Conservation (phyloP, 1,140 invertebrate species). For the Babylonia areolata region DNA sequence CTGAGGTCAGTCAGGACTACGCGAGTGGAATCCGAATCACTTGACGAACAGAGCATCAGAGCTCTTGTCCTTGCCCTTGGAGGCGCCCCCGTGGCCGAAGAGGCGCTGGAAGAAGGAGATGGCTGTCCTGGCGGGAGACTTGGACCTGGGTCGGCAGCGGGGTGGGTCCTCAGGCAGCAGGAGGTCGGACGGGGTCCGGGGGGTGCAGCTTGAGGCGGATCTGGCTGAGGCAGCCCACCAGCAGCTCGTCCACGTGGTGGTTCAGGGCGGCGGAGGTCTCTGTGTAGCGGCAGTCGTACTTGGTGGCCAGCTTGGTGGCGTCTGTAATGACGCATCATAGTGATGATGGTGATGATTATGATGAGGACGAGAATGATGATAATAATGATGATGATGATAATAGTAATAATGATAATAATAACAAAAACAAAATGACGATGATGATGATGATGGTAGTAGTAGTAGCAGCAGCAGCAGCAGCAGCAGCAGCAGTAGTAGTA, state of each 20-base stretch:
- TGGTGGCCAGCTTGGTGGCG: constrained; percentile 17
- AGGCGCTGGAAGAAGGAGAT: constrained; percentile 54
- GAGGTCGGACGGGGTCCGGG: background rate
- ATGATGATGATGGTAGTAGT: too few relatives aligned
- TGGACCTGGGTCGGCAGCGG: constrained; percentile 36
- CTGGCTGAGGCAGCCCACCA: constrained; percentile 85
- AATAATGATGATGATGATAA: too few relatives aligned
- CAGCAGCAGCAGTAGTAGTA: constrained; percentile 36
- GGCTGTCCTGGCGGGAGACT: constrained; percentile 39
- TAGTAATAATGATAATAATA: too few relatives aligned
- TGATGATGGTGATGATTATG: too few relatives aligned
- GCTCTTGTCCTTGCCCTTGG: constrained; percentile 55
- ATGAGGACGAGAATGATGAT: too few relatives aligned
- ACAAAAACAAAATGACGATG: too few relatives aligned
- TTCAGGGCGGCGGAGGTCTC: constrained; percentile 88
- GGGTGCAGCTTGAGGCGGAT: constrained; percentile 70
- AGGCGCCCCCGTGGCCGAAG: constrained; percentile 43
- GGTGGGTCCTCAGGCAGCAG: constrained; percentile 10
- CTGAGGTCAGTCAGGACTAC: too few relatives aligned
- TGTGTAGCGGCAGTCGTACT: constrained; percentile 84
- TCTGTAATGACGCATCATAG: too few relatives aligned
- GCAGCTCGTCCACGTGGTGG: constrained; percentile 88
- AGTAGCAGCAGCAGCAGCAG: constrained; percentile 18
- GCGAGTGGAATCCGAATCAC: background rate
- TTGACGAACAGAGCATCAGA: constrained; percentile 50